These are phyloP conservation scores for Gorsachius magnificus DNA, from an alignment of 2,797 vertebrate species.

Conservation along the genomic window DNA sequence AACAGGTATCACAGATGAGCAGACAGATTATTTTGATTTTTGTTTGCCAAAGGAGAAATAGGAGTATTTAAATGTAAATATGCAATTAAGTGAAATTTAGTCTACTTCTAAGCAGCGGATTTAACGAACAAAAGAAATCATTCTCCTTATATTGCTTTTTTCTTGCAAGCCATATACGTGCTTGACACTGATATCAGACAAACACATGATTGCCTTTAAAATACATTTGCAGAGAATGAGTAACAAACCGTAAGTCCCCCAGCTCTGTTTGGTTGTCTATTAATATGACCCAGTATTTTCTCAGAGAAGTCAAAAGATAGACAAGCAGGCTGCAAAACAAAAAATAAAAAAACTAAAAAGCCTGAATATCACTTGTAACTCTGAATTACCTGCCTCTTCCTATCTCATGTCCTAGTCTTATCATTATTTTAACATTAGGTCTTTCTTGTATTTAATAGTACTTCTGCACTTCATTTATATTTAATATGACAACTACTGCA, in stretches of 20 bases:
- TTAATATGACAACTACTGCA: slow-evolving; percentile 56
- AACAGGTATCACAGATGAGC: slow-evolving; percentile 34
- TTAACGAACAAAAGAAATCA: slow-evolving; percentile 30
- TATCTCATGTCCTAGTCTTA: slow-evolving; percentile 32
- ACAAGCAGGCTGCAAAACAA: slow-evolving; percentile 16
- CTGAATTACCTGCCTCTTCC: slow-evolving; percentile 26
- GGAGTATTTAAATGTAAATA: slow-evolving; percentile 40
- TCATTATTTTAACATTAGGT: slow-evolving; percentile 51
- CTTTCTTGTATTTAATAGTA: slow-evolving; percentile 45
- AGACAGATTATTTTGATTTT: background rate
- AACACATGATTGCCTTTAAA: slow-evolving; percentile 31
- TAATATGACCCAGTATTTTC: background rate
- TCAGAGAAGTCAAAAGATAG: slow-evolving; percentile 12
- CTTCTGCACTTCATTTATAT: slow-evolving; percentile 51
- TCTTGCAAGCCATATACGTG: background rate
- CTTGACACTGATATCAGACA: background rate
- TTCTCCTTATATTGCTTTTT: background rate
- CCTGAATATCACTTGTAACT: slow-evolving; percentile 21
- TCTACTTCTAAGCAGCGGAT: slow-evolving; percentile 14
- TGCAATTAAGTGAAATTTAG: slow-evolving; percentile 25
- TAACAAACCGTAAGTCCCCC: background rate
- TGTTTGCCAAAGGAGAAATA: background rate
- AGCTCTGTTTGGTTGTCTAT: background rate
- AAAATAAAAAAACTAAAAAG: background rate
- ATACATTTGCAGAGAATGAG: background rate